Evolutionary conservation across 2,797 vertebrate genomes (phyloP).

Genomic region (Tapirus indicus): DNA sequence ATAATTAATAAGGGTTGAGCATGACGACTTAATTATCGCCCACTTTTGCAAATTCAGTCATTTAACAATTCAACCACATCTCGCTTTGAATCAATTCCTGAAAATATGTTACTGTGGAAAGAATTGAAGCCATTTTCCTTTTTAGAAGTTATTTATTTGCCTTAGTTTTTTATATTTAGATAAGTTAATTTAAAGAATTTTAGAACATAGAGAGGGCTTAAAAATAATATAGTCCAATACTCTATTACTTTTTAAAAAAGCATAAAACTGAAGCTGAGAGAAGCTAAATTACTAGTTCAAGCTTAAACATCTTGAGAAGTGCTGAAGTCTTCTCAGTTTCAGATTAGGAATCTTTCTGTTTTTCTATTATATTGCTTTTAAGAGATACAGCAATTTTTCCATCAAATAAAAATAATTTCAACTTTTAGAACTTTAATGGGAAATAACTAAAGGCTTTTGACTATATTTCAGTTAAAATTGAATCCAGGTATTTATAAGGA

Average conservation of each 20-base stretch:
- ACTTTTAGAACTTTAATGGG: background rate
- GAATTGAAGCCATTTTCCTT: slow-evolving; percentile 53
- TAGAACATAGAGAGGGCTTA: background rate
- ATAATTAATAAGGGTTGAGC: slow-evolving; percentile 77
- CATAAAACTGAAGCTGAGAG: background rate
- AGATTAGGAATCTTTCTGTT: background rate
- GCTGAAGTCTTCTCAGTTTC: background rate
- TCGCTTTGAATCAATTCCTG: slow-evolving; percentile 76
- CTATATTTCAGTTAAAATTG: background rate
- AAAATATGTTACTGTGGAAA: slow-evolving; percentile 80
- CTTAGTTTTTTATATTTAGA: slow-evolving; percentile 39
- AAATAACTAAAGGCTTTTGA: background rate
- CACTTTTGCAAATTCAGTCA: slow-evolving; percentile 65
- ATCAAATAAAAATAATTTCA: slow-evolving; percentile 21
- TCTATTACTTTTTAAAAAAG: background rate
- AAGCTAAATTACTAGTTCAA: background rate
- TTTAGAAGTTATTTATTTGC: slow-evolving; percentile 19
- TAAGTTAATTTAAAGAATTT: background rate
- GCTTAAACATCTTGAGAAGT: background rate
- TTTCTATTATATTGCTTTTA: slow-evolving; percentile 12
- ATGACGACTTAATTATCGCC: slow-evolving; percentile 75
- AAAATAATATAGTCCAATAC: background rate
- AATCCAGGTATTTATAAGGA: background rate
- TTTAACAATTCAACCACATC: slow-evolving; percentile 73
- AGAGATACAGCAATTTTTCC: background rate